These are phyloP conservation scores for Drosophila kohkoa DNA, from an alignment of 1,140 invertebrate genomes.

Conservation along the genomic window DNA sequence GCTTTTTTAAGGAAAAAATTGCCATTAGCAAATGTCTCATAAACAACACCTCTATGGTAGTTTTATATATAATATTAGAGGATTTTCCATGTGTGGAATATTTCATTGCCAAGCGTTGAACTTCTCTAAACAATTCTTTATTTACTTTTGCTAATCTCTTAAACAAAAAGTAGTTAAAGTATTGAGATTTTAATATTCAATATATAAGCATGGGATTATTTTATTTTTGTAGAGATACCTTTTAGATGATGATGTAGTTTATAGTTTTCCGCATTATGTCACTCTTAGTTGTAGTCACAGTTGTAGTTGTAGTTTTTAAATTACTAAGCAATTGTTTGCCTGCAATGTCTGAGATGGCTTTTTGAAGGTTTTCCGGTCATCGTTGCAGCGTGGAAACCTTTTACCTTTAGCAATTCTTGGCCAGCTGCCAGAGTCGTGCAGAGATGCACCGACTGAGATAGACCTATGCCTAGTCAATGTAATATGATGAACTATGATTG, in stretches of 20 bases:
- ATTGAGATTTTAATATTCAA: not conserved
- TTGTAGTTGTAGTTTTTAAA: conserved; percentile 37
- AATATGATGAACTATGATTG: conserved; percentile 30
- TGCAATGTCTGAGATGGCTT: conserved; percentile 32
- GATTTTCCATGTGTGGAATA: not conserved
- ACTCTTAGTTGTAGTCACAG: conserved; percentile 21
- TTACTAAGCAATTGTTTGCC: conserved; percentile 42
- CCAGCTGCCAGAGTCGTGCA: conserved; percentile 66
- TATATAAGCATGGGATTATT: not conserved
- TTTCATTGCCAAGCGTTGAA: not conserved
- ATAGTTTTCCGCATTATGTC: conserved; percentile 68
- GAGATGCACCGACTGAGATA: conserved; percentile 63
- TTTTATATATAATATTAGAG: too few species aligned
- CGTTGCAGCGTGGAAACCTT: conserved; percentile 49
- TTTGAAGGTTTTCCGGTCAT: conserved; percentile 54
- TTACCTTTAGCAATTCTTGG: conserved; percentile 36
- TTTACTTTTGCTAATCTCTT: not conserved
- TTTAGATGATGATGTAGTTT: conserved; percentile 25
- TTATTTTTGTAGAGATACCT: conserved; percentile 31
- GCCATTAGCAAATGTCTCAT: too few species aligned
- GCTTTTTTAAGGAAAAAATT: too few species aligned
- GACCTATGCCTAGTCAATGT: conserved; percentile 24
- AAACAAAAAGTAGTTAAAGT: not conserved
- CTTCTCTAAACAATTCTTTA: not conserved
- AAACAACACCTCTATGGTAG: too few species aligned